Percentiles rank a stretch among this genome's conserved stretches.
phyloP scores from a whole-genome alignment of 2,113 vertebrate genomes.

The Dipodomys ordii region DNA sequence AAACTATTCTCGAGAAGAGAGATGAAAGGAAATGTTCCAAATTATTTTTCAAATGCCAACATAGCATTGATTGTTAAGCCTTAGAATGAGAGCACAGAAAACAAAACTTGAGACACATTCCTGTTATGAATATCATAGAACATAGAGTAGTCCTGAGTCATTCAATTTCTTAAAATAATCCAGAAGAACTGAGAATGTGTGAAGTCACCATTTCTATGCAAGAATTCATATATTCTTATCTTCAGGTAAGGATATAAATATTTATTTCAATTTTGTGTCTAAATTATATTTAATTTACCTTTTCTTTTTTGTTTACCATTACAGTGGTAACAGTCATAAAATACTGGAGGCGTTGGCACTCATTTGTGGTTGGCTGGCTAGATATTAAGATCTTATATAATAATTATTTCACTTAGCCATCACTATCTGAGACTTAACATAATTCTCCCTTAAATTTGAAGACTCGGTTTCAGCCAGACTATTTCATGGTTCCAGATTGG shows the following conservation, averaged over 20 bases:
- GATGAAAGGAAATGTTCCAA: conserved; percentile 74
- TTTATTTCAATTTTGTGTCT: conserved; percentile 24
- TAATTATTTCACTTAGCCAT: background rate
- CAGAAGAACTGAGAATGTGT: background rate
- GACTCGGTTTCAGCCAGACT: background rate
- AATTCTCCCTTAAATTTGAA: background rate
- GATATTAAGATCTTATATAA: background rate
- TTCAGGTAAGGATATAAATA: background rate
- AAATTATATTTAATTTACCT: background rate
- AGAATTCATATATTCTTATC: background rate
- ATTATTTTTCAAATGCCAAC: conserved; percentile 73
- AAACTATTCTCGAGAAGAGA: conserved; percentile 69
- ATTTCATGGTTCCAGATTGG: background rate
- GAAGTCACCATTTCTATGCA: background rate
- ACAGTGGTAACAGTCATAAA: background rate
- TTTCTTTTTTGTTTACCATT: background rate
- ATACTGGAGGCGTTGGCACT: background rate
- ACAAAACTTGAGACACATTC: background rate
- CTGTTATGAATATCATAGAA: background rate
- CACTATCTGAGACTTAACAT: background rate
- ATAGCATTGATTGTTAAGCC: conserved; percentile 32
- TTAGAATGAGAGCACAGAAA: conserved; percentile 43
- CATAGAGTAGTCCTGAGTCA: background rate
- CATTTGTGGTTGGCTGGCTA: background rate
- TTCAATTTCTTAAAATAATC: background rate